Evolutionary conservation across 1,140 invertebrate genomes (phyloP), one percentile per base, ranked within the genome.

Genomic region (Heliconius himera): DNA sequence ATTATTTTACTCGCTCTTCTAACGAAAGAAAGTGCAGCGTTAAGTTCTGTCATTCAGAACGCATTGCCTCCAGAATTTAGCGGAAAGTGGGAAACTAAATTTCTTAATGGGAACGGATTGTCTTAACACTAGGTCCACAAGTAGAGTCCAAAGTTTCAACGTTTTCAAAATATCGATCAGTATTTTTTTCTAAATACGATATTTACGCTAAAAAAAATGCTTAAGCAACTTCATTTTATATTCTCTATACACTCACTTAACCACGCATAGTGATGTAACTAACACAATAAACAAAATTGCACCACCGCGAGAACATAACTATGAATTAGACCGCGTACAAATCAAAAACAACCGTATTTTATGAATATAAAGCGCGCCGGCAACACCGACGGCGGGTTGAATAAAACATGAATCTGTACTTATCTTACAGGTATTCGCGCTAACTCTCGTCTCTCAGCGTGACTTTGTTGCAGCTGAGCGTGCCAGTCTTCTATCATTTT

Each of bases 391-490:
- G 20, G 76, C 77, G 80, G 75, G 75, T 76, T 81, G 77, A 78
- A 81, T 81, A 81, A 81, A 78, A 81, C 77, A 81, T 81, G 75
- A 82, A 78, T 75, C 76, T 73, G 11, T 80, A 76, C 81, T 82
- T 82, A 75, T 78, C 76, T 78, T 60, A 81, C 76, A 72, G 70
- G 70, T 36, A 81, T 76, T 78, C 74, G 26, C 56, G 20, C 74
- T 81, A 75, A 80, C 56, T 79, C 29, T 46, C 41, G 13, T 46
- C 41, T 46, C 41, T 70, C 74, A 56, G 73, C 76, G 60, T 46
- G 76, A 20, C 51, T 54, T 49, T 73, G 70, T 80, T 81, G 75
- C 79, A 81, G 79, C 74, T 73, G 70, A 22, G 51, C 36, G 76
- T 77, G 36, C 60, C 76, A 74, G 56, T 72, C 70, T 72, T 72